These are phyloP conservation scores for Eidolon dupreanum DNA, from an alignment of 2,797 vertebrate species.

Conservation along the genomic window DNA sequence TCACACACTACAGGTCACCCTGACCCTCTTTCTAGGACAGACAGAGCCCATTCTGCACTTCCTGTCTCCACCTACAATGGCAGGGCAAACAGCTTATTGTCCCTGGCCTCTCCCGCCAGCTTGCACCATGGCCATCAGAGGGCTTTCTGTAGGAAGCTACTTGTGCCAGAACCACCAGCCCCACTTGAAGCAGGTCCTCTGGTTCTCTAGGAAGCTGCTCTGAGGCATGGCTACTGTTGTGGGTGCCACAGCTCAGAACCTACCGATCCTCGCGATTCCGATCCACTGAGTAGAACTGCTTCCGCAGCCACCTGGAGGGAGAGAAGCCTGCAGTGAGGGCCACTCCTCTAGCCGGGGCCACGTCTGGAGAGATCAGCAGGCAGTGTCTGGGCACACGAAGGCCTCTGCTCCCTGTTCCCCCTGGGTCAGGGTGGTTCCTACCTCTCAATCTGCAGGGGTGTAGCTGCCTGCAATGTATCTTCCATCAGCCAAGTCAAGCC, in stretches of 20 bases:
- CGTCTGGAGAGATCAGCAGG: background rate
- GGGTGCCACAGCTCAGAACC: slow-evolving; percentile 57
- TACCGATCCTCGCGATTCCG: slow-evolving; percentile 97
- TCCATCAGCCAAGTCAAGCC: slow-evolving; percentile 94
- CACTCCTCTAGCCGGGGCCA: background rate
- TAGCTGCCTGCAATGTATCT: slow-evolving; percentile 94
- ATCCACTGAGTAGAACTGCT: slow-evolving; percentile 97
- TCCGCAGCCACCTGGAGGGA: slow-evolving; percentile 94
- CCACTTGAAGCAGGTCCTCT: background rate
- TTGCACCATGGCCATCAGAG: background rate
- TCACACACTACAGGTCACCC: background rate
- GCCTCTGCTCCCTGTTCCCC: background rate
- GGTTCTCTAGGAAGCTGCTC: background rate
- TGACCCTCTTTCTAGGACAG: background rate
- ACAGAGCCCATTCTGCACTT: background rate
- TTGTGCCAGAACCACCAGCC: background rate
- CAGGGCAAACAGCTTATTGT: background rate
- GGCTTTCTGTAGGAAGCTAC: background rate
- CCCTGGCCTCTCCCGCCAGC: background rate
- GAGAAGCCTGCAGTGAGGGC: slow-evolving; percentile 43
- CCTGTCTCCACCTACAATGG: background rate
- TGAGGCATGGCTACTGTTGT: background rate
- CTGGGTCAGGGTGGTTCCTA: slow-evolving; percentile 63
- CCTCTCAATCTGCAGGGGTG: slow-evolving; percentile 98
- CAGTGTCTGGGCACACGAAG: background rate